Base-by-base conservation (phyloP, 2,797 vertebrate species). In the Phrynocephalus forsythii region DNA sequence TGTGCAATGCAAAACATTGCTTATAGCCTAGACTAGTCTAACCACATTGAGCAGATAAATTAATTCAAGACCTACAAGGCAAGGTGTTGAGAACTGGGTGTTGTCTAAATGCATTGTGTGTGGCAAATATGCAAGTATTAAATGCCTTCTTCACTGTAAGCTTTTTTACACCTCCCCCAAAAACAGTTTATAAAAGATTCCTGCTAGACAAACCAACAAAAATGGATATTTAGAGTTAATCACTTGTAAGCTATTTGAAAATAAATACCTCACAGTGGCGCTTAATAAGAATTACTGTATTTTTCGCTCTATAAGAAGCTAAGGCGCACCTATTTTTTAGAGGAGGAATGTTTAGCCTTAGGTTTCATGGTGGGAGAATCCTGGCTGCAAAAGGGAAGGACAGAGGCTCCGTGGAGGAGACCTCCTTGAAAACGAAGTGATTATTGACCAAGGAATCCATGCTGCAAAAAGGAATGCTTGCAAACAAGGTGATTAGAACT, bases 181-280 rank as follows among this genome's bases (percentile, higher is more conserved):
- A 26, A 48, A 80, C 0, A 87, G 7, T 67, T 87, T 92, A 71
- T 79, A 68, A 69, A 75, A 81, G 8, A 0, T 63, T 13, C 69
- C 82, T 85, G 69, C 20, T 82, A 67, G 33, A 85, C 63, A 82
- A 44, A 89, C 30, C 63, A 90, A 28, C 11, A 75, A 38, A 18
- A 68, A 22, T 87, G 80, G 50, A 87, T 92, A 92, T 82, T 80
- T 91, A 93, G 81, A 90, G 87, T 91, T 92, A 60, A 30, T 71
- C 22, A 90, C 18, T 92, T 86, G 76, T 90, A 11, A 33, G 0
- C 60, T 85, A 66, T 87, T 90, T 85, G 81, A 91, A 93, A 91
- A 93, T 86, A 91, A 95, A 72, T 90, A 84, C 60, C 67, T 91
- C 72, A 5, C 26, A 88, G 89, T 78, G 85, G 66, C 84, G 81